These are phyloP conservation scores for Nematolebias whitei DNA, from an alignment of 2,113 vertebrate species.

Conservation along the genomic window DNA sequence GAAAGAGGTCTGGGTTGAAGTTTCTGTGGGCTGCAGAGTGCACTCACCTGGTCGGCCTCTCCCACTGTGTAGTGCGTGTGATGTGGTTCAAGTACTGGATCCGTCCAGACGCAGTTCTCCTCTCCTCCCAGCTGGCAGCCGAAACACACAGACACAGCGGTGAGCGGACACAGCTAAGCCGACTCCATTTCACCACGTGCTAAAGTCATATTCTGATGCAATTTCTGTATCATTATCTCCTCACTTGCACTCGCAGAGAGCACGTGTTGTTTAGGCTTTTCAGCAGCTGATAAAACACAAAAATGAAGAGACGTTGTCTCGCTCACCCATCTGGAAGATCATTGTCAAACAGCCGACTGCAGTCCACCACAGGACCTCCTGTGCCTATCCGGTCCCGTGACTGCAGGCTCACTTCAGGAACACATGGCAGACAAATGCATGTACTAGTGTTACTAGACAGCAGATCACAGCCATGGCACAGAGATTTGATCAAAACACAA, in stretches of 20 bases:
- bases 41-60: conserved; percentile 94
- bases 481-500: conserved; percentile 42
- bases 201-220: conserved; percentile 20
- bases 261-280: conserved; percentile 15
- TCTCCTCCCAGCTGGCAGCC: conserved; percentile 93
- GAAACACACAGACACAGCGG: conserved; percentile 46
- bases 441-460: conserved; percentile 47
- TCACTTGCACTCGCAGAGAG: not conserved
- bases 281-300: conserved; percentile 5
- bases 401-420: conserved; percentile 91
- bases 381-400: conserved; percentile 96
- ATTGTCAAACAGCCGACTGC: conserved; percentile 97
- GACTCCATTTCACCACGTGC: conserved; percentile 36
- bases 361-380: conserved; percentile 96
- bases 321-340: conserved; percentile 98
- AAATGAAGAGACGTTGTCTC: conserved; percentile 8
- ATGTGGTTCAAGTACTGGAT: conserved; percentile 99
- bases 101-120: conserved; percentile 94
- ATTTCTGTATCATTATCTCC: not conserved
- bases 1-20: conserved; percentile 40
- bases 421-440: conserved; percentile 73
- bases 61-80: conserved; percentile 97
- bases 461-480: conserved; percentile 35
- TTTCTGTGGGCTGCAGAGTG: conserved; percentile 37
- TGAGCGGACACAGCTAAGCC: conserved; percentile 33